Conservation (phyloP, 2,888 invertebrate species). For the Mycalesis mineus region DNA sequence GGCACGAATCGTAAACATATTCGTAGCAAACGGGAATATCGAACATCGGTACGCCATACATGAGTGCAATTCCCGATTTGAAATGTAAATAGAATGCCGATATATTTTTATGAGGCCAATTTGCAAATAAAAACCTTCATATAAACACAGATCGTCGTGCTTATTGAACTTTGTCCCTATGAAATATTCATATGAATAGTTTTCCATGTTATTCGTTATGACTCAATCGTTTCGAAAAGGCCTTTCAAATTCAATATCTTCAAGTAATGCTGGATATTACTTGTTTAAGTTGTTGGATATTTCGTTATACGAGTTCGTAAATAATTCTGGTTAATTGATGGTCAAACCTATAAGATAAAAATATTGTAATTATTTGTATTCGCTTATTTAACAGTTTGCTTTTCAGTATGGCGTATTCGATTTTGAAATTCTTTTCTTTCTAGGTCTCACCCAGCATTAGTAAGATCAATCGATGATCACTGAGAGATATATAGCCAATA, state of each 20-base stretch:
- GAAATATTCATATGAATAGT: constrained; percentile 2
- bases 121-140: not conserved
- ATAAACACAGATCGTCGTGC: not conserved
- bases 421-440: no score
- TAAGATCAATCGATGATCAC: no score
- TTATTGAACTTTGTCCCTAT: constrained; percentile 1
- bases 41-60: not conserved
- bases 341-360: no score
- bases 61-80: constrained; percentile 1
- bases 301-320: no score
- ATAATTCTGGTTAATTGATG: no score
- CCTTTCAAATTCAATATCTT: not conserved
- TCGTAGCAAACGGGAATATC: not conserved
- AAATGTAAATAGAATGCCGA: constrained; percentile 5
- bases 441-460: no score
- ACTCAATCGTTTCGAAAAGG: not conserved
- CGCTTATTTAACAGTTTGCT: no score
- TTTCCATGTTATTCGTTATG: not conserved
- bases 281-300: no score
- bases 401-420: no score
- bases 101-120: constrained; percentile 7
- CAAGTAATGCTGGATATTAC: not conserved
- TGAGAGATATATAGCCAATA: no score
- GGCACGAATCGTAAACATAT: not conserved
- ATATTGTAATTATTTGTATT: no score